Evolutionary conservation across 2,113 vertebrate species (phyloP).

Genomic region (Anhinga rufa): DNA sequence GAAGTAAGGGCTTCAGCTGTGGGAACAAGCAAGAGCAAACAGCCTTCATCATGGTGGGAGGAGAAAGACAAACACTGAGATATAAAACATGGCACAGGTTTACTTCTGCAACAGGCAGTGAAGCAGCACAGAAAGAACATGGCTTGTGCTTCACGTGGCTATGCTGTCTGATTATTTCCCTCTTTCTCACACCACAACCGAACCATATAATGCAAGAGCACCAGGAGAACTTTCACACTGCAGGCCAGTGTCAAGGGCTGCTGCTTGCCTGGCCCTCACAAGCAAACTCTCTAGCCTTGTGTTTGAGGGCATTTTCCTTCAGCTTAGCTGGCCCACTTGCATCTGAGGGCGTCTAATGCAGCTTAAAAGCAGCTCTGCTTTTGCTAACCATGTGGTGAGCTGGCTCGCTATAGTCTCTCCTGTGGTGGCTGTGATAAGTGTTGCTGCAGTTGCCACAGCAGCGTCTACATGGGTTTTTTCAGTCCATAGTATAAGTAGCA

Average conservation of each 20-base stretch:
- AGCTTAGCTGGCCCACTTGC: not conserved
- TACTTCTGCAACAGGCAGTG: not conserved
- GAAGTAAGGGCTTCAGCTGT: not conserved
- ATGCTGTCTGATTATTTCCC: fast-evolving
- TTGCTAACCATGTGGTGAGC: not conserved
- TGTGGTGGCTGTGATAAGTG: fast-evolving
- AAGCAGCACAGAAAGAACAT: not conserved
- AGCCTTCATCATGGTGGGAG: fast-evolving
- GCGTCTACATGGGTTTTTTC: fast-evolving
- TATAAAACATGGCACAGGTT: too few relatives aligned
- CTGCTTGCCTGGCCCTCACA: not conserved
- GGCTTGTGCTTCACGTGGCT: not conserved
- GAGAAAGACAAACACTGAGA: fast-evolving
- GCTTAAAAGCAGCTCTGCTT: not conserved
- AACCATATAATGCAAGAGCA: fast-evolving
- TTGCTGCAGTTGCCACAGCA: not conserved
- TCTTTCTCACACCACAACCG: fast-evolving
- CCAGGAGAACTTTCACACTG: fast-evolving
- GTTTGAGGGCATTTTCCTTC: not conserved
- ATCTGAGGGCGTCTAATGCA: not conserved
- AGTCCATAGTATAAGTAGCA: not conserved
- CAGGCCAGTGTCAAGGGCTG: fast-evolving
- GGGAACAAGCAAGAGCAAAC: fast-evolving
- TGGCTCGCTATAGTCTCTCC: fast-evolving
- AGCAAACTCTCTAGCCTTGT: too few relatives aligned